These are phyloP conservation scores for Pseudochromis fuscus DNA, from an alignment of 2,797 vertebrate species.

Conservation along the genomic window DNA sequence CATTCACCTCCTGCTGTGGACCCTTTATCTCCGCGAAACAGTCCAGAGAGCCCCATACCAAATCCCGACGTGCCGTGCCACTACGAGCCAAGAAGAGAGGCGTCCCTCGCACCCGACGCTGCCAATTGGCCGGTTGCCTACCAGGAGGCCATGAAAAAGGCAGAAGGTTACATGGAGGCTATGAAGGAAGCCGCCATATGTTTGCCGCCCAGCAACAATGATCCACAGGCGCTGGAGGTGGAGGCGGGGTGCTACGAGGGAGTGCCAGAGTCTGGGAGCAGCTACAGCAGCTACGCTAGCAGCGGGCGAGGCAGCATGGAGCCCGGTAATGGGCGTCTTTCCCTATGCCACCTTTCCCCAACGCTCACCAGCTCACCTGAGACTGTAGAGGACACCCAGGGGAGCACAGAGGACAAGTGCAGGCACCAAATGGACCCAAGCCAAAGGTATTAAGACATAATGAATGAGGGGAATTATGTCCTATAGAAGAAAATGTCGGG, in stretches of 20 bases:
- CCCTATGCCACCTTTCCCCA: conserved; percentile 78
- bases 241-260: conserved; percentile 49
- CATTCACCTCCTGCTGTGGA: conserved; percentile 21
- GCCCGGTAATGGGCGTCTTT: conserved; percentile 71
- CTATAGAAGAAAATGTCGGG: not conserved
- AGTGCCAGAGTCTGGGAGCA: conserved; percentile 80
- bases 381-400: conserved; percentile 70
- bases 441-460: conserved; percentile 71
- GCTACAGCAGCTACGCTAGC: conserved; percentile 90
- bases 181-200: conserved; percentile 26
- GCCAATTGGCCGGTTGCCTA: conserved; percentile 57
- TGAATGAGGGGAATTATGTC: conserved; percentile 27
- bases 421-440: conserved; percentile 40
- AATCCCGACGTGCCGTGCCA: conserved; percentile 34
- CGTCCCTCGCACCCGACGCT: conserved; percentile 20
- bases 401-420: conserved; percentile 44
- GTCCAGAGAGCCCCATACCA: conserved; percentile 12
- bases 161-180: conserved; percentile 26
- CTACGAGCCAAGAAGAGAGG: conserved; percentile 44
- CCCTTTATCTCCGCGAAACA: conserved; percentile 26
- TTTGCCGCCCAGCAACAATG: conserved; percentile 2
- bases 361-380: conserved; percentile 74
- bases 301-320: conserved; percentile 93
- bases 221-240: conserved; percentile 49
- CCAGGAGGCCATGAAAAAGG: conserved; percentile 36